Base-by-base conservation (phyloP, 2,113 vertebrate species). In the Dicrurus megarhynchus region DNA sequence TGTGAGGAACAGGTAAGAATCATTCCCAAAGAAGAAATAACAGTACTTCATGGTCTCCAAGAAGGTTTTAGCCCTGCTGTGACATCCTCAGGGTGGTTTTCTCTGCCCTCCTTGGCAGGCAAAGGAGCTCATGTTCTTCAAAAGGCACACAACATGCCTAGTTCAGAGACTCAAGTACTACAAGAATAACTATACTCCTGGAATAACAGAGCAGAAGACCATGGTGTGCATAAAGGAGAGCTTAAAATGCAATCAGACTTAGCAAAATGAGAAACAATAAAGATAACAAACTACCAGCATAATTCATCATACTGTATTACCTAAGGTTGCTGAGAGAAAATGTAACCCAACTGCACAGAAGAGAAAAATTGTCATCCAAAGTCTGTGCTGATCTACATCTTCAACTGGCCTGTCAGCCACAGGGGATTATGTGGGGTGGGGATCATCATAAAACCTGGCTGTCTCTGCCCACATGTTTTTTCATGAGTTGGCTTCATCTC, bases 401-500 rank as follows among this genome's bases (percentile, higher is more conserved):
- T 67, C 42, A 79, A 82, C 49, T 52, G 89, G 84, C 49, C 82
- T 61, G 49, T 55, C n/a, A 47, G 12, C 57, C 84, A 61, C 32
- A 0, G 27, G 77, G 75, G 67, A 95, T 35, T 90, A 28, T 19
- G 63, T 33, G 37, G 64, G 77, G 82, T 90, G 78, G 89, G 33
- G 87, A 92, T 85, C 63, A 33, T 8, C 80, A 74, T 32, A 74
- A 94, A 90, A 83, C 69, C 69, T 89, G 83, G 47, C 77, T 77
- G 76, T 49, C 53, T 89, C 79, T 67, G 61, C 60, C 84, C 82
- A 75, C 57, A 49, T 55, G 73, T 33, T 67, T 83, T 76, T 91
- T 67, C 65, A 55, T 13, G 75, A 95, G 44, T 75, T 97, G 91
- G 90, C 84, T 91, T 70, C 68, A 4, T 89, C 93, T 95, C 95